Evolutionary conservation across 2,113 vertebrate genomes (phyloP), one percentile per base, ranked within the genome.

Genomic region (Tragelaphus imberbis): DNA sequence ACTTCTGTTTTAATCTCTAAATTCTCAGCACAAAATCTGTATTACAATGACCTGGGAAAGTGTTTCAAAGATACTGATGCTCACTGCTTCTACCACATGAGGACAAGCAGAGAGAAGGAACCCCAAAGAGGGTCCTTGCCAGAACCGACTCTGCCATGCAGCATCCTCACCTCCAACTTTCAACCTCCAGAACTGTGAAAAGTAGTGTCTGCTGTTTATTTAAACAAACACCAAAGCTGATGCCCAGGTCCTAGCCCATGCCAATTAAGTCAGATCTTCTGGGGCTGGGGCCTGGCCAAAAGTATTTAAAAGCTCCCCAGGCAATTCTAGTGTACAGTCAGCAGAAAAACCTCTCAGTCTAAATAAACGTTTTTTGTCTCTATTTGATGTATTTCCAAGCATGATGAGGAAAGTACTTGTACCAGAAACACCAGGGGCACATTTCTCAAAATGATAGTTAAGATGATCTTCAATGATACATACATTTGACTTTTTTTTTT

Each of bases 51-150:
- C 47, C 30, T 40, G 27, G 33, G 86, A 84, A 17, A 91, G 40
- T 63, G 40, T 93, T 92, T 97, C 91, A 56, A 65, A 92, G 94
- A 77, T 84, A 95, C 28, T n/a, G 63, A 88, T 33, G 14, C n/a
- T 59, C 30, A 40, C 12, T 25, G 33, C 53, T 84, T 84, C 53
- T 23, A 56, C 19, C 81, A 27, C 13, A 15, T 15, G n/a, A 84
- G 53, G 51, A 55, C 51, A 40, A 40, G 33, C 12, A 2, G 56
- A 36, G 80, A 82, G 51, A 55, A 82, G 19, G 80, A 55, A 82
- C 51, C 49, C 19, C 5, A 51, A 53, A 82, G 21, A 36, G 53
- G 21, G 33, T 82, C 30, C 51, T 82, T 21, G 19, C 51, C 81
- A 84, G 81, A 36, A 84, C 33, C 2, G 1, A 84, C 33, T n/a